Base-by-base conservation (phyloP, 2,797 vertebrate genomes). In the Furcifer pardalis region DNA sequence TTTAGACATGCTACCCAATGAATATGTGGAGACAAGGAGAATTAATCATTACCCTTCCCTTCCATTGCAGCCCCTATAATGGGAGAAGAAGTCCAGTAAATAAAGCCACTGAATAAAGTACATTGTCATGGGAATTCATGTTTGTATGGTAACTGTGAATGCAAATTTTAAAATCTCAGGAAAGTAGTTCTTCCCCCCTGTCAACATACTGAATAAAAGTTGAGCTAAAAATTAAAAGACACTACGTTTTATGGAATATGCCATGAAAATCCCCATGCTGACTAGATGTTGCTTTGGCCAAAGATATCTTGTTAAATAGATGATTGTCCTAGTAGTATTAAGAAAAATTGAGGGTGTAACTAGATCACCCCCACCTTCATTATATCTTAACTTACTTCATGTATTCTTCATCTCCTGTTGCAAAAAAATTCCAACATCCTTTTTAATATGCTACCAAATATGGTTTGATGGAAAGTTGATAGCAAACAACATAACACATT, bases 251-350 rank as follows among this genome's bases (percentile, higher is more conserved):
- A 56, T 56, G 52, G 52, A 19, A 4, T 56, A 56, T 49, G 46
- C 46, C 46, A 37, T 37, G 27, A 23, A 32, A 44, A 60, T 42
- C 15, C 35, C 32, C 49, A 69, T 49, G 8, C 6, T 69, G 49
- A 40, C 35, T 49, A 6, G n/a, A 49, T 49, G 21, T 66, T 76
- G 62, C 44, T 76, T 13, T 23, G 35, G 89, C 85, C 81, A 90
- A 84, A 84, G 86, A 89, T 90, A 88, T 87, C 5, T 65, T 89
- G 62, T 56, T 82, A 87, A 71, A 88, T 86, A 69, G 23, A 86
- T 15, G 71, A 86, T 91, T 91, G 91, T 35, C 71, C 46, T 91
- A 56, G 13, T 15, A 56, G 52, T 21, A 21, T 19, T 21, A 15
- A 56, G 52, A 56, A 56, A 21, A 56, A 19, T 49, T 56, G 12